These are phyloP conservation scores for Tylochromis polylepis DNA, from an alignment of 2,113 vertebrate species.

Conservation along the genomic window DNA sequence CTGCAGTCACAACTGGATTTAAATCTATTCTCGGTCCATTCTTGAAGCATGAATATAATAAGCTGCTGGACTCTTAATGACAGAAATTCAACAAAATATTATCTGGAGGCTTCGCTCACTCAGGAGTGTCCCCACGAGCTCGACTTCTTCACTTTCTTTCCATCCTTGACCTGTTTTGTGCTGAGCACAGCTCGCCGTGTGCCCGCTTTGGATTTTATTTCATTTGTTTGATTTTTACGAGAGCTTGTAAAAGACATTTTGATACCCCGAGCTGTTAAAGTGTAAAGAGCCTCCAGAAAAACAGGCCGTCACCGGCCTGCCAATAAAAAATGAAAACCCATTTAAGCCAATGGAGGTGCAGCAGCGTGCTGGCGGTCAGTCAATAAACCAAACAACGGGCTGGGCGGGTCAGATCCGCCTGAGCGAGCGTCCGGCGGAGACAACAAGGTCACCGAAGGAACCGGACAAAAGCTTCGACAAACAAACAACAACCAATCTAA, in stretches of 20 bases:
- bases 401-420: slow-evolving; percentile 19
- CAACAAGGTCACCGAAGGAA: slow-evolving; percentile 60
- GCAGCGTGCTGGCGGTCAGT: slow-evolving; percentile 52
- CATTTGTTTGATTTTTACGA: slow-evolving; percentile 60
- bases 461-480: background rate
- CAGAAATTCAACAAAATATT: background rate
- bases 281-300: slow-evolving; percentile 63
- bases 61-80: background rate
- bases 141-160: background rate
- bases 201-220: slow-evolving; percentile 47
- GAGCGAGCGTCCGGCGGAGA: slow-evolving; percentile 25
- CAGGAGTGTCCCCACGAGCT: background rate
- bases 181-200: background rate
- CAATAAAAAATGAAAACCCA: slow-evolving; percentile 72
- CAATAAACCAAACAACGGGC: slow-evolving; percentile 71
- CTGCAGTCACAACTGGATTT: background rate
- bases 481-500: slow-evolving; percentile 13
- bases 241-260: slow-evolving; percentile 53
- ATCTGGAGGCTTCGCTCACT: background rate
- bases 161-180: background rate
- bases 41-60: background rate
- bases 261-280: slow-evolving; percentile 59
- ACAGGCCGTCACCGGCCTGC: slow-evolving; percentile 47
- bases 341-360: slow-evolving; percentile 56
- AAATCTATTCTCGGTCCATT: background rate